Percentiles rank a stretch among this genome's conserved stretches.
phyloP scores from a whole-genome alignment of 2,797 vertebrate genomes.

The Agapornis canus region DNA sequence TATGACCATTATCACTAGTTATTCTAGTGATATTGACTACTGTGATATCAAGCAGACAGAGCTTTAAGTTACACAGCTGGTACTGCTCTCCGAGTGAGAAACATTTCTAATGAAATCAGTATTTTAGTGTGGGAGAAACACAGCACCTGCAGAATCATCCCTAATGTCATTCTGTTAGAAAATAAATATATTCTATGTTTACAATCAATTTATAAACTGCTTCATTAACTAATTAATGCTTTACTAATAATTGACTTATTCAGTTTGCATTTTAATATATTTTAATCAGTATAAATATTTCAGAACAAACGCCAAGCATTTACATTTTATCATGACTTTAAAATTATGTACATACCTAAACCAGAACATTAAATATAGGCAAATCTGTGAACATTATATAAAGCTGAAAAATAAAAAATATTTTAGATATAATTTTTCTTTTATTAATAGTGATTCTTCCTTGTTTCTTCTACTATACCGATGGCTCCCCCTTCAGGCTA shows the following conservation, averaged over 20 bases:
- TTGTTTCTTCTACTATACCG: background rate
- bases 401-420: background rate
- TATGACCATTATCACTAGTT: background rate
- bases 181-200: background rate
- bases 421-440: background rate
- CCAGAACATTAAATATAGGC: background rate
- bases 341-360: background rate
- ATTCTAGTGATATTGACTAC: background rate
- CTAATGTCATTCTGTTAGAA: background rate
- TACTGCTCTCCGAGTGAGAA: background rate
- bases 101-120: background rate
- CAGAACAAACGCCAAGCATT: background rate
- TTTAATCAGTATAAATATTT: background rate
- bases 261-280: background rate
- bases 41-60: background rate
- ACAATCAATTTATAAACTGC: background rate
- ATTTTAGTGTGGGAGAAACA: background rate
- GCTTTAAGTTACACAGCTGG: background rate
- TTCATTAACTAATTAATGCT: background rate
- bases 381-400: background rate
- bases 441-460: background rate
- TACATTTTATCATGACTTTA: background rate
- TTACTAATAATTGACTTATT: background rate
- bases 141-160: background rate
- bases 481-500: conserved; percentile 57